Percentiles rank a stretch among this genome's conserved stretches.
Evolutionary conservation across 2,113 vertebrate genomes (phyloP).

Genomic region (Myocastor coypus): DNA sequence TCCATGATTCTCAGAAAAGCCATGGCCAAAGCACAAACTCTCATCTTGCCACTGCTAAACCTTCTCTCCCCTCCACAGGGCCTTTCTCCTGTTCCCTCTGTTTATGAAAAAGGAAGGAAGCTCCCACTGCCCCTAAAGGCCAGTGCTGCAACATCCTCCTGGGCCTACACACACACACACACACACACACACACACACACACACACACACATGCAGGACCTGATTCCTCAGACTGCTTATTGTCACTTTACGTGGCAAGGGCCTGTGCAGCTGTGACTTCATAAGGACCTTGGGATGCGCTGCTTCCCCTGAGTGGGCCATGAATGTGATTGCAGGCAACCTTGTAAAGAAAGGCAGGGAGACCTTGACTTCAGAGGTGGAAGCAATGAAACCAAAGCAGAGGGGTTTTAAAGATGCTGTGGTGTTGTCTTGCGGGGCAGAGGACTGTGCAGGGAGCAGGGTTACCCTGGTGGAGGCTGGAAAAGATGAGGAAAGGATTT

Average conservation of each 20-base stretch:
- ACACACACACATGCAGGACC: background rate
- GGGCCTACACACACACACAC: background rate
- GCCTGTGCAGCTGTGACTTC: background rate
- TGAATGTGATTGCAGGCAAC: background rate
- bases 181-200: too few species aligned
- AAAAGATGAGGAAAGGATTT: background rate
- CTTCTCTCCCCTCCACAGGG: rapidly evolving
- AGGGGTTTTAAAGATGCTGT: background rate
- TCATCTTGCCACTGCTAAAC: background rate
- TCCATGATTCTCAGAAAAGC: background rate
- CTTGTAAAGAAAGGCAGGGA: background rate
- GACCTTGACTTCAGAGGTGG: background rate
- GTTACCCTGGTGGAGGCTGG: background rate
- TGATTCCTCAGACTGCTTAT: background rate
- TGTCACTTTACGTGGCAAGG: background rate
- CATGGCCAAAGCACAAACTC: background rate
- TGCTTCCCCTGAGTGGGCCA: background rate
- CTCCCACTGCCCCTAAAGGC: background rate
- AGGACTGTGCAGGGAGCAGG: background rate
- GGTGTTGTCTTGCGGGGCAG: background rate
- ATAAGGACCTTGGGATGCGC: background rate
- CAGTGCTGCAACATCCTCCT: background rate
- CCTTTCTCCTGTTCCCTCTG: background rate
- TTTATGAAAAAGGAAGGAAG: background rate
- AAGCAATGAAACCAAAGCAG: background rate